Base-by-base conservation (phyloP, 2,113 vertebrate species). In the Cottus gobio region DNA sequence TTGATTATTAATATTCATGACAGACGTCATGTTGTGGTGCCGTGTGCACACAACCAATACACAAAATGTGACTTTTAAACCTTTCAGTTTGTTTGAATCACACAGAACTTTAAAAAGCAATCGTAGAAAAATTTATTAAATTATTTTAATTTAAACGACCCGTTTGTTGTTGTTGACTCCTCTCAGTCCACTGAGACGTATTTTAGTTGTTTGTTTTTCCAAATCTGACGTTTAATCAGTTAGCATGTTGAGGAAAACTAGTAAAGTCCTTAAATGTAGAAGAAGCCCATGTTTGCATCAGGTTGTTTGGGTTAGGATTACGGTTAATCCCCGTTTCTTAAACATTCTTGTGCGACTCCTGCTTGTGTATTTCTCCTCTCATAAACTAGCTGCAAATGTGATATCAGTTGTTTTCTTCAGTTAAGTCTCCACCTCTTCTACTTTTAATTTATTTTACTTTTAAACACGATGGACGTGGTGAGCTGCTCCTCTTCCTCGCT, bases 231-330 rank as follows among this genome's bases (percentile, higher is more conserved):
- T 70, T 42, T 63, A 0, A 72, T 36, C 57, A 39, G 36, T 72
- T 36, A 52, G 37, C 22, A 1, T 7, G 20, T 0, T 22, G 42
- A 31, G 26, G 34, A 67, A 74, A 60, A 65, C 9, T 1, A 42
- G 56, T 75, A 75, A 30, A 36, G 52, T 71, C 68, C 57, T 46
- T 62, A 60, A 63, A 83, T 28, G 75, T 50, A 22, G 24, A 57
- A 56, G 69, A 42, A 62, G 73, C 58, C 48, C 31, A 20, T 1
- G 63, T 68, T 77, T 73, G 70, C 80, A 24, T 15, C 2, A 42
- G 71, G 8, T 12, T 89, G 88, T 91, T 92, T 92, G 72, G 71
- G 30, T 88, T 87, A 86, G 82, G 88, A 91, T 91, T 89, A 88
- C 54, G 16, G 26, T 48, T 84, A 90, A 78, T 79, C 88, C 1